Evolutionary conservation across 2,888 invertebrate genomes (phyloP).

Genomic region (Allygus modestus): DNA sequence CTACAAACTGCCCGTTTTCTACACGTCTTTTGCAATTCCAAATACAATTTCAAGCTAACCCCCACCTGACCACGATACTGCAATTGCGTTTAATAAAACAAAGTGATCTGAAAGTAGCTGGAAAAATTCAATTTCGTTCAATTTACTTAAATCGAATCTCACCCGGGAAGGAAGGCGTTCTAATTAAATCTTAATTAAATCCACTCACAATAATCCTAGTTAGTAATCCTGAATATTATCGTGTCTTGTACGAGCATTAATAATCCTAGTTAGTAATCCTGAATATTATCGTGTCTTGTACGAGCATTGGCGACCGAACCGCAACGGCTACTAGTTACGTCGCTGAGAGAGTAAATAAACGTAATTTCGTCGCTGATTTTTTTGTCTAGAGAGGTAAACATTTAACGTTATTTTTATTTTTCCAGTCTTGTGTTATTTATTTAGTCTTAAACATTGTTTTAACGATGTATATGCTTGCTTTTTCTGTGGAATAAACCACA

Average conservation of each 20-base stretch:
- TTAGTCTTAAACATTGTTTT: too few species aligned
- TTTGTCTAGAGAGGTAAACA: too few species aligned
- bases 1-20: too few species aligned
- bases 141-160: constrained; percentile 31
- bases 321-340: not conserved
- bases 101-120: not conserved
- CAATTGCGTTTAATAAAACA: not conserved
- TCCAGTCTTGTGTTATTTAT: too few species aligned
- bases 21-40: too few species aligned
- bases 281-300: constrained; percentile 14
- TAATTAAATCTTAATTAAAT: constrained; percentile 27
- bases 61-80: not conserved
- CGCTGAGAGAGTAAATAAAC: not conserved
- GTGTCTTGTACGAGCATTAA: too few species aligned
- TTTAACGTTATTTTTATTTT: too few species aligned
- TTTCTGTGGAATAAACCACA: too few species aligned
- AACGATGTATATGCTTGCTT: too few species aligned
- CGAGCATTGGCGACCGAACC: not conserved
- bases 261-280: constrained; percentile 19
- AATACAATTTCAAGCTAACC: too few species aligned
- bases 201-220: constrained; percentile 29
- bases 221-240: constrained; percentile 23
- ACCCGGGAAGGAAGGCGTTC: constrained; percentile 24
- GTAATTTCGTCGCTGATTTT: not conserved
- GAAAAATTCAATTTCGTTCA: constrained; percentile 9